Percentiles rank a stretch among this genome's conserved stretches.
Evolutionary conservation across 1,140 invertebrate species (phyloP).

Genomic region (Ganaspis sp.): DNA sequence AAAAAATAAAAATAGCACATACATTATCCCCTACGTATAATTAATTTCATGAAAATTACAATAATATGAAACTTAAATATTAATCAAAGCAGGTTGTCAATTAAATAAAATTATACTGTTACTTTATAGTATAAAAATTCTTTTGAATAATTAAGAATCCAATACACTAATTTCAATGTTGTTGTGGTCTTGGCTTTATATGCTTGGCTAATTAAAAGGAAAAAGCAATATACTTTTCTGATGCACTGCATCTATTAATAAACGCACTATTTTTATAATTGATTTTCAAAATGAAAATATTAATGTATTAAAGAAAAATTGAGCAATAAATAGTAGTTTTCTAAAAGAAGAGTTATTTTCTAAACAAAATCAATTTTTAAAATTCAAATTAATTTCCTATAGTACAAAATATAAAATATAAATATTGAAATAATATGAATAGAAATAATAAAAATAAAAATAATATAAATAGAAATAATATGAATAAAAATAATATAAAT

Average conservation of each 20-base stretch:
- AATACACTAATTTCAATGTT: conserved; percentile 54
- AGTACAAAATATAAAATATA: no score
- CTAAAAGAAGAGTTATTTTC: no score
- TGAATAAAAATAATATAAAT: no score
- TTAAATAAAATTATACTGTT: background rate
- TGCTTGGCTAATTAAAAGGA: conserved; percentile 62
- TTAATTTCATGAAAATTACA: background rate
- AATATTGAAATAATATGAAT: no score
- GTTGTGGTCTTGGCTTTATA: conserved; percentile 66
- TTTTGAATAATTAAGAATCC: background rate
- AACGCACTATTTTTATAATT: conserved; percentile 41
- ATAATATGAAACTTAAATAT: background rate
- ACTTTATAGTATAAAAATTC: conserved; percentile 34
- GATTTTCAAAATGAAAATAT: background rate
- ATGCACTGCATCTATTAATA: conserved; percentile 55
- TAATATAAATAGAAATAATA: no score
- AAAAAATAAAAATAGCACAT: background rate
- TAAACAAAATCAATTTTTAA: no score
- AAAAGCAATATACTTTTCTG: conserved; percentile 52
- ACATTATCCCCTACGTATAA: background rate
- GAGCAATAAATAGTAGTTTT: no score
- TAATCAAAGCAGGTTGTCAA: background rate
- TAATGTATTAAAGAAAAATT: background rate
- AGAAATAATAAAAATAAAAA: no score
- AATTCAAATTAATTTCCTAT: no score